Evolutionary conservation across 2,797 vertebrate species (phyloP).

Genomic region (Chaenodraco wilsoni): DNA sequence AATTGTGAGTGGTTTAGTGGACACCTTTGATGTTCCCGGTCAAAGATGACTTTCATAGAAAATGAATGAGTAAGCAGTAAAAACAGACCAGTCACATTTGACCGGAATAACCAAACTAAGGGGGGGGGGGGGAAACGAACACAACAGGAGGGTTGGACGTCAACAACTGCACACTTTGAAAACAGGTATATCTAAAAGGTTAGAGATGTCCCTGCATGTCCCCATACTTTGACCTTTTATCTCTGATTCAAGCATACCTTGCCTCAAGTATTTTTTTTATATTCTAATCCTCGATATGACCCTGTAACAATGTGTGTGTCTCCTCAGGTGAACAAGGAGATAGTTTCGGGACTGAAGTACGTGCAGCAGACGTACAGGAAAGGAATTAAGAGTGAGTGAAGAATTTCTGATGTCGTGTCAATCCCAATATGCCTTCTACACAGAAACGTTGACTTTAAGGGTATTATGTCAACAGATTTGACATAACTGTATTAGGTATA

Average conservation of each 20-base stretch:
- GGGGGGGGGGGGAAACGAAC: too few species aligned
- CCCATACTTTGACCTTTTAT: neutral
- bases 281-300: neutral
- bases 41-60: too few species aligned
- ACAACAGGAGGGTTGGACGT: neutral
- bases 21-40: too few species aligned
- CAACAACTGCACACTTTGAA: neutral
- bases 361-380: slow-evolving; percentile 93
- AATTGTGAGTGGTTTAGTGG: too few species aligned
- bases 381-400: slow-evolving; percentile 93
- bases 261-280: neutral
- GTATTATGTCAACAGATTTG: too few species aligned
- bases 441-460: too few species aligned
- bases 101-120: too few species aligned
- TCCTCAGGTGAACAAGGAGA: slow-evolving; percentile 93
- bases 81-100: too few species aligned
- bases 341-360: slow-evolving; percentile 96
- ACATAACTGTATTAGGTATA: too few species aligned
- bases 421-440: too few species aligned
- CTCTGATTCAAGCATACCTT: neutral
- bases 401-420: neutral
- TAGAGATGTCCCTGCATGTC: neutral
- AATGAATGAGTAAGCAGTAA: too few species aligned
- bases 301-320: slow-evolving; percentile 9
- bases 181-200: neutral